phyloP scores from a whole-genome alignment of 2,113 vertebrate species.

The Psittacara wagleri region DNA sequence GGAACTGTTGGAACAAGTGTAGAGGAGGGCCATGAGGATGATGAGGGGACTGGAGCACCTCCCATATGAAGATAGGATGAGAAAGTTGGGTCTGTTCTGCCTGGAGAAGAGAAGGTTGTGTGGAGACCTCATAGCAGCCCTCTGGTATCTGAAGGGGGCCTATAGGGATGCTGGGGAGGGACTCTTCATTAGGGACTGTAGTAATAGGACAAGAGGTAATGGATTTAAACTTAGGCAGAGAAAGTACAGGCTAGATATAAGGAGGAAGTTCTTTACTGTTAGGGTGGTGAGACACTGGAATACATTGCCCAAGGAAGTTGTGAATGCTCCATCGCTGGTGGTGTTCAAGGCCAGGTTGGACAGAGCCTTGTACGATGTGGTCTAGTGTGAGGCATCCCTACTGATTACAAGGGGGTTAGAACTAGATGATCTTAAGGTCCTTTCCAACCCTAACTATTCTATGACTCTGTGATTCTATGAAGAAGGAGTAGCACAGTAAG shows the following conservation, averaged over 20 bases:
- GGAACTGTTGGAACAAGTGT: too few relatives aligned
- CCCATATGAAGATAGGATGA: too few relatives aligned
- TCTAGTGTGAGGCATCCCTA: not conserved
- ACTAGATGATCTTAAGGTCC: not conserved
- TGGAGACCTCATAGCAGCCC: too few relatives aligned
- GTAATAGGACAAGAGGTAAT: not conserved
- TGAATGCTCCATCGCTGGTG: not conserved
- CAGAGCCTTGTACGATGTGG: not conserved
- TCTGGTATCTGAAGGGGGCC: too few relatives aligned
- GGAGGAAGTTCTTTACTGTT: not conserved
- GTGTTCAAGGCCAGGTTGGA: not conserved
- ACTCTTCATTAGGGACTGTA: not conserved
- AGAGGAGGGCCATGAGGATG: too few relatives aligned
- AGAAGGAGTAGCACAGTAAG: not conserved
- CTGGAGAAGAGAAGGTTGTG: too few relatives aligned
- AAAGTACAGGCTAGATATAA: not conserved
- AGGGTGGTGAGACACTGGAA: not conserved
- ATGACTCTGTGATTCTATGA: not conserved
- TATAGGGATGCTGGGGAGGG: not conserved
- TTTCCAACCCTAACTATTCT: not conserved
- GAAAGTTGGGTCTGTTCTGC: too few relatives aligned
- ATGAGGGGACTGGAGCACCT: too few relatives aligned
- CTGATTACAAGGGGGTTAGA: not conserved
- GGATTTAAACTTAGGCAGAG: not conserved
- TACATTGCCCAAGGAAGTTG: not conserved